Evolutionary conservation across 1,140 invertebrate genomes (phyloP), one percentile per base, ranked within the genome.

Genomic region (Eueides isabella): DNA sequence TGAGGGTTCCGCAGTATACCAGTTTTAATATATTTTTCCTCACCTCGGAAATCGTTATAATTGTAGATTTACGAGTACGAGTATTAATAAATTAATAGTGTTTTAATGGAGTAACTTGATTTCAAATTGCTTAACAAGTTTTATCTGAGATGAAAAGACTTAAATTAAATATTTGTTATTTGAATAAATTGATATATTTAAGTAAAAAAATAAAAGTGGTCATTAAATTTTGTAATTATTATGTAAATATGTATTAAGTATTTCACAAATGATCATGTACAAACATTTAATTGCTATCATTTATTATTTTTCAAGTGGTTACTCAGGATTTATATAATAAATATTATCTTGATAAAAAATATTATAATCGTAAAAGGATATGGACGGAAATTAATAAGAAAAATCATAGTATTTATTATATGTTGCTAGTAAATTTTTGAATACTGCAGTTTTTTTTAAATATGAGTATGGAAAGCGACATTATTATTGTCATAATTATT

Each of bases 21-120:
- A 48, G 48, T 55, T 55, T 55, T 26, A 19, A 55, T 55, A 55
- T 55, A n/a, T 55, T 55, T 38, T 55, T 55, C 48, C 19, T 55
- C 48, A 55, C 48, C 48, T 55, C 48, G 19, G 48, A 55, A 11
- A 23, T 55, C 48, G 48, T 26, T 55, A 55, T 11, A 26, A 26
- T 55, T 55, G 48, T 26, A 23, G 11, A 55, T 55, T 26, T 55
- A 55, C 48, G 48, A 23, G 9, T 55, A 55, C 48, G 48, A 23
- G 9, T 55, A 55, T 55, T 55, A 23, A 55, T 55, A 55, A 19
- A 55, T 55, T 55, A 19, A 55, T 26, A 1, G 48, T 12, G 3
- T 23, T 55, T 55, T 55, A 55, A 55, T 26, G 48, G 48, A 26
- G 48, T 26, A 23, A 55, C 48, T 26, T 26, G 48, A 55, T 55